Base-by-base conservation (phyloP, 2,113 vertebrate species). In the Ictidomys tridecemlineatus region DNA sequence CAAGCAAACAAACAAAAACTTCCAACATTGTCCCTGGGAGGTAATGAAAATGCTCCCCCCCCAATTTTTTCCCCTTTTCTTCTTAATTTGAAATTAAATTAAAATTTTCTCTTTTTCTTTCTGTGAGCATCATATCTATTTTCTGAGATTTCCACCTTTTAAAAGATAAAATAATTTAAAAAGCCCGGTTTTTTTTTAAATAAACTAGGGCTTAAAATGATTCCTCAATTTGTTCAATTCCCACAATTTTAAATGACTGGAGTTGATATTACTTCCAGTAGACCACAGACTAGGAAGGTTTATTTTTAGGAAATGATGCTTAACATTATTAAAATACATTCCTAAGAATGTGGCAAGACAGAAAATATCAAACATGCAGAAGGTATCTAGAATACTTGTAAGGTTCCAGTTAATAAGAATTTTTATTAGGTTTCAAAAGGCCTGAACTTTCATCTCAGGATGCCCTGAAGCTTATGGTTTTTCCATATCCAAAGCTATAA, bases 321-420 rank as follows among this genome's bases (percentile, higher is more conserved):
- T 93, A 90, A 91, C 13, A 30, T 90, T 53, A 76, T 70, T 87
- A 72, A 94, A 91, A 88, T 65, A 4, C 39, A 91, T 96, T 97
- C 77, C 53, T 61, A 58, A 92, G 94, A 83, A 37, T 28, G 28
- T 48, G 42, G 37, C 67, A 92, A 77, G 48, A 61, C 32, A 90
- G 30, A 72, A 94, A 70, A 67, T 89, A 94, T 69, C 22, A 72
- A 91, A 86, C 18, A 79, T 24, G 18, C 26, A 53, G 34, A 48
- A 56, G 53, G 37, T 34, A 51, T n/a, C 34, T 45, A 80, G 85
- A 69, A 70, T 84, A 65, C 32, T 72, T 88, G 76, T 42, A 58
- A 90, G 26, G 14, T 65, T 92, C 30, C 45, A 63, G 61, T 7
- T 63, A 82, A 79, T 93, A 79, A 87, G 69, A 86, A 95, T 87